Conservation (phyloP, 1,140 invertebrate genomes). For the Samia ricini region DNA sequence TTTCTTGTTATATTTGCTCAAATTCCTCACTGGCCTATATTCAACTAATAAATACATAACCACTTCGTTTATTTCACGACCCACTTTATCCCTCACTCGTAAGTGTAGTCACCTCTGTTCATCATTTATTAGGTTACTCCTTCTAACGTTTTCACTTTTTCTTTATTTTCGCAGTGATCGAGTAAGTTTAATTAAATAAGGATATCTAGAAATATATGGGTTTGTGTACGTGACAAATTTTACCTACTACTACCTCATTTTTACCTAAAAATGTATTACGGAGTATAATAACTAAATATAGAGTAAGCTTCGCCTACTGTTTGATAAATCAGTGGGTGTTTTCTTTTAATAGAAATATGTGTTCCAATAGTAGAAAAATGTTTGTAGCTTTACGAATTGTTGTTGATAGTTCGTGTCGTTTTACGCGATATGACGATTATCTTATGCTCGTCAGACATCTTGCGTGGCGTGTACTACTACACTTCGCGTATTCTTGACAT, state of each 20-base stretch:
- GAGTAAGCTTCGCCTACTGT: constrained; percentile 27
- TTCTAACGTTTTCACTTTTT: background rate
- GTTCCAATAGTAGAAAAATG: constrained; percentile 14
- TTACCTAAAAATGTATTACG: background rate
- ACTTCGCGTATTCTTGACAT: constrained; percentile 65
- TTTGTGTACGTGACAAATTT: background rate
- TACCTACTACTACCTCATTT: background rate
- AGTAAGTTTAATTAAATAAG: background rate
- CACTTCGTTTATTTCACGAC: background rate
- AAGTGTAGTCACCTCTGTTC: background rate
- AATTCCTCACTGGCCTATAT: constrained; percentile 20
- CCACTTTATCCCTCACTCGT: constrained; percentile 6
- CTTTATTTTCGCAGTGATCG: background rate
- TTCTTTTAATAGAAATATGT: no score
- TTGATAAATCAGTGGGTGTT: constrained; percentile 33
- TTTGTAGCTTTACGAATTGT: constrained; percentile 43
- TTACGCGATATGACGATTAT: constrained; percentile 35
- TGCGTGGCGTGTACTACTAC: constrained; percentile 8
- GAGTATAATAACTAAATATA: background rate
- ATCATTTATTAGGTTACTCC: background rate
- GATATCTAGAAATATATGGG: background rate
- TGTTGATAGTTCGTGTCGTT: constrained; percentile 26
- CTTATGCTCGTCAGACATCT: constrained; percentile 20
- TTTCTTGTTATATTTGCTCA: constrained; percentile 31
- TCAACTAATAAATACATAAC: background rate